A percentile compares a stretch with the other conserved stretches of the same genome.
Conservation (phyloP, 1,140 invertebrate genomes). For the Bilobella aurantiaca region DNA sequence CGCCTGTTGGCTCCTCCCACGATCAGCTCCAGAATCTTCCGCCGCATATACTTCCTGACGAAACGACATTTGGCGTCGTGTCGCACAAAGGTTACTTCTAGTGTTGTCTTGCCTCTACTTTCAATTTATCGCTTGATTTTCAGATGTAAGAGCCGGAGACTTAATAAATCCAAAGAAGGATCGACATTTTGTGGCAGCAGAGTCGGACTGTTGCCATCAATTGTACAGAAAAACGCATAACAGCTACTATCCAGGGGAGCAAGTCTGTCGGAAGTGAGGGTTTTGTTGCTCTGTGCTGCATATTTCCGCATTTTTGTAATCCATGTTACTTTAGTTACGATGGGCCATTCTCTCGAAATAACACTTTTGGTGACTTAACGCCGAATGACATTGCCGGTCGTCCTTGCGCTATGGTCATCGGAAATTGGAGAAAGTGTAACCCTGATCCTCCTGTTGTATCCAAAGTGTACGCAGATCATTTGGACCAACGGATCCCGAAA, state of each 20-base stretch:
- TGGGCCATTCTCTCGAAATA: slow-evolving; percentile 5
- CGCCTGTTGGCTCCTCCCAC: slow-evolving; percentile 27
- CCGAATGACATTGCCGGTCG: slow-evolving; percentile 27
- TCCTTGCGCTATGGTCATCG: slow-evolving; percentile 19
- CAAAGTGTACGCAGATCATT: slow-evolving; percentile 30
- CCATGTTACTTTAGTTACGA: slow-evolving; percentile 11
- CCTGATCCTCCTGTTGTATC: slow-evolving; percentile 20
- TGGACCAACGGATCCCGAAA: slow-evolving; percentile 27
- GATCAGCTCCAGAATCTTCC: slow-evolving; percentile 24
- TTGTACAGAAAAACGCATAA: too few species aligned
- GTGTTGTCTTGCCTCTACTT: background rate
- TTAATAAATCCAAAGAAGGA: too few species aligned
- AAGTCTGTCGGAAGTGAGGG: too few species aligned
- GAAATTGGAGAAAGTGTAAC: slow-evolving; percentile 20
- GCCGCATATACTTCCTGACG: slow-evolving; percentile 14
- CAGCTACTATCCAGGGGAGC: too few species aligned
- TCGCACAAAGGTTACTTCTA: too few species aligned
- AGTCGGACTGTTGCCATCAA: too few species aligned
- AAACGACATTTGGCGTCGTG: slow-evolving; percentile 8
- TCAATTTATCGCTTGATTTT: too few species aligned
- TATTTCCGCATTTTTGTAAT: too few species aligned
- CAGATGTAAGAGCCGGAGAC: too few species aligned
- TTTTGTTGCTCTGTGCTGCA: too few species aligned
- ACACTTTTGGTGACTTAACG: slow-evolving; percentile 28
- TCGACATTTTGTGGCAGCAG: too few species aligned